Conservation (phyloP, 2,797 vertebrate species). For the Eulemur coronatus region DNA sequence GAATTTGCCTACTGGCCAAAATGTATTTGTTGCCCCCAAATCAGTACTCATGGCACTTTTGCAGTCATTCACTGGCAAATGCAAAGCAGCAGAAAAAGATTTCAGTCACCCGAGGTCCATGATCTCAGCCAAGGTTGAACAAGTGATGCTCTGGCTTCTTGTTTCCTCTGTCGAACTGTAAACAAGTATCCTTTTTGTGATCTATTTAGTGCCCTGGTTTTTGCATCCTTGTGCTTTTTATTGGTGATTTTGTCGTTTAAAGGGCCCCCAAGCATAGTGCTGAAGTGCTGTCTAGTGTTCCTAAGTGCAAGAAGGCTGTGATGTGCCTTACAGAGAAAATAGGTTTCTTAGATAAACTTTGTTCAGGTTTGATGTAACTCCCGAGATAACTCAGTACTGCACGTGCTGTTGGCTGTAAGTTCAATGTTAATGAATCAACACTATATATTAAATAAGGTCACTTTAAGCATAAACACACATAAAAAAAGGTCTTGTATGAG, state of each 20-base stretch:
- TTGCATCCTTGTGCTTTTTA: neutral
- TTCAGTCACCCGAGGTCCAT: neutral
- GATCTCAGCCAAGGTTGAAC: neutral
- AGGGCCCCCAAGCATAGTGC: neutral
- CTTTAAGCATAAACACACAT: slow-evolving; percentile 21
- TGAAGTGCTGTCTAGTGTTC: neutral
- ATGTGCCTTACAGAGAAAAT: neutral
- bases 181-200: slow-evolving; percentile 18
- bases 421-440: neutral
- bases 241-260: slow-evolving; percentile 38
- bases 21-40: neutral
- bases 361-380: neutral
- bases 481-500: neutral
- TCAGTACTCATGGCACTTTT: neutral
- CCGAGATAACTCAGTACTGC: neutral
- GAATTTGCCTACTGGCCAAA: neutral
- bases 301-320: neutral
- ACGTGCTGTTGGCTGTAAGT: neutral
- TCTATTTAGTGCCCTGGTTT: neutral
- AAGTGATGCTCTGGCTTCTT: neutral
- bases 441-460: slow-evolving; percentile 18
- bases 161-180: neutral
- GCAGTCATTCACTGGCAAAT: neutral
- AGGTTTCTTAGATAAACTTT: neutral
- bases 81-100: neutral